phyloP scores from a whole-genome alignment of 2,113 vertebrate genomes.

The Cottus gobio region DNA sequence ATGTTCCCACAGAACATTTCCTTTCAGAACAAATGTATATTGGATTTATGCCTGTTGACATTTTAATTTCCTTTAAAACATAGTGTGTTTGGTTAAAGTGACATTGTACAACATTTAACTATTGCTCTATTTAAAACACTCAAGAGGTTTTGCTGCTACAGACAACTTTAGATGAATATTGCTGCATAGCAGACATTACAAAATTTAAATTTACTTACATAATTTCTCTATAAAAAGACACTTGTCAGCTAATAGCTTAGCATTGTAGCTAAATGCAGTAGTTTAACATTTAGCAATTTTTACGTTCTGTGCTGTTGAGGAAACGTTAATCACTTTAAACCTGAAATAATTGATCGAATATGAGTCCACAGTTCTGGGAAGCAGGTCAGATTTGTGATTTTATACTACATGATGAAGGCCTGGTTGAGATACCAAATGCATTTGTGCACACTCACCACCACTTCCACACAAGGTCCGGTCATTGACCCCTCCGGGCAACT shows the following conservation, averaged over 20 bases:
- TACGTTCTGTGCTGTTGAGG: not conserved
- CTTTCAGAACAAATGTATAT: not conserved
- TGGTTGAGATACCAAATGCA: not conserved
- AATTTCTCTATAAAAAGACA: no score
- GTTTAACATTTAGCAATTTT: not conserved
- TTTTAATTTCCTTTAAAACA: not conserved
- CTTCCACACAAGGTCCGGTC: slow-evolving; percentile 3
- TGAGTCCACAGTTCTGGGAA: not conserved
- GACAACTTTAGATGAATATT: not conserved
- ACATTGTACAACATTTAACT: no score
- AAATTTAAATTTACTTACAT: not conserved
- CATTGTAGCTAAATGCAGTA: not conserved
- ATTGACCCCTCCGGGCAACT: not conserved
- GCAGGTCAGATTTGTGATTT: not conserved
- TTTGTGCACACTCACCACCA: slow-evolving; percentile 20
- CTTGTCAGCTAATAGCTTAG: not conserved
- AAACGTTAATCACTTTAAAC: not conserved
- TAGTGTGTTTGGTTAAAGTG: no score
- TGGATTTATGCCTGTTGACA: not conserved
- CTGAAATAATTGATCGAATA: not conserved
- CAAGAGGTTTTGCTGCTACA: not conserved
- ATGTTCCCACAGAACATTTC: not conserved
- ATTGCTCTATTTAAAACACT: not conserved
- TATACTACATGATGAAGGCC: not conserved
- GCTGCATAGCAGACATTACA: not conserved